Conservation (phyloP, 2,113 vertebrate species). For the Hirundichthys speculiger region DNA sequence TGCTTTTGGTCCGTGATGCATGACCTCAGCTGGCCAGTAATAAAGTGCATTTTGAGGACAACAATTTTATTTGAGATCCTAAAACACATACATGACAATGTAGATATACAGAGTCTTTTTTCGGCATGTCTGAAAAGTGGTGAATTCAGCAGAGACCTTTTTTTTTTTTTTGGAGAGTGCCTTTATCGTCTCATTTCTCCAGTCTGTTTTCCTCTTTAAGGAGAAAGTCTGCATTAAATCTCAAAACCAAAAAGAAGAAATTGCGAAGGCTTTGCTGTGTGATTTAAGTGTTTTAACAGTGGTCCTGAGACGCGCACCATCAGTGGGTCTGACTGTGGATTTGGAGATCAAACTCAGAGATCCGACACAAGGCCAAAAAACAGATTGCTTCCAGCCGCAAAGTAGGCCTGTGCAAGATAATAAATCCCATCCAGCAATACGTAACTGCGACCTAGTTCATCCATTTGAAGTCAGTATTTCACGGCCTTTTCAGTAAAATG, state of each 20-base stretch:
- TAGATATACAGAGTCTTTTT: slow-evolving; percentile 43
- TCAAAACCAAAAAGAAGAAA: slow-evolving; percentile 61
- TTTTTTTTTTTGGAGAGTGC: slow-evolving; percentile 34
- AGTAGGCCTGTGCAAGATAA: slow-evolving; percentile 57
- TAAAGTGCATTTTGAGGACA: slow-evolving; percentile 46
- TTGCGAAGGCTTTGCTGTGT: slow-evolving; percentile 46
- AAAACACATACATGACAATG: slow-evolving; percentile 57
- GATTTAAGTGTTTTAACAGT: slow-evolving; percentile 72
- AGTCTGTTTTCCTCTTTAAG: slow-evolving; percentile 67
- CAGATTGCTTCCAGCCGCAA: slow-evolving; percentile 48
- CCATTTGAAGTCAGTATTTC: slow-evolving; percentile 37
- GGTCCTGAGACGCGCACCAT: slow-evolving; percentile 49
- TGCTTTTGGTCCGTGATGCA: slow-evolving; percentile 56
- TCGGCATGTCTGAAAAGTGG: slow-evolving; percentile 41
- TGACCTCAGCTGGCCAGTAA: slow-evolving; percentile 54
- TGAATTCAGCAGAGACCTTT: slow-evolving; percentile 28
- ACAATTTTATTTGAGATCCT: slow-evolving; percentile 62
- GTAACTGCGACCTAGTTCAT: slow-evolving; percentile 57
- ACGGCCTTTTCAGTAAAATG: slow-evolving; percentile 50
- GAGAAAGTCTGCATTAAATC: slow-evolving; percentile 51
- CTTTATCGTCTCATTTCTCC: slow-evolving; percentile 51
- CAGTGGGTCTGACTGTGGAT: slow-evolving; percentile 57
- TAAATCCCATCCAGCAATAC: slow-evolving; percentile 43
- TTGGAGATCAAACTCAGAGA: slow-evolving; percentile 51
- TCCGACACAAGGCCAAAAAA: slow-evolving; percentile 37